phyloP scores from a whole-genome alignment of 2,113 vertebrate species.

The Dromas ardeola region DNA sequence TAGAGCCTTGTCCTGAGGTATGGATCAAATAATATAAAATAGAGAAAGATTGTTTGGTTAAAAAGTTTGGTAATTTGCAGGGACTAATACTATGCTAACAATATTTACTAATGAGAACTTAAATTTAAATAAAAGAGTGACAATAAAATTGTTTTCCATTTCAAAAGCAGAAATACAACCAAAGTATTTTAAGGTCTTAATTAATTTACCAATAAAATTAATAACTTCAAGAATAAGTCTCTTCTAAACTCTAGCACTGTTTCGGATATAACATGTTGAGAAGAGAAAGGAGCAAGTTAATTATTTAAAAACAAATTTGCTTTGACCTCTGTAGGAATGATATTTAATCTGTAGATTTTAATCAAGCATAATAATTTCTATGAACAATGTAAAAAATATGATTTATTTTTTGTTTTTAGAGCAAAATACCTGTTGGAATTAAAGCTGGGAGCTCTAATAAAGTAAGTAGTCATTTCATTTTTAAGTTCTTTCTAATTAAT shows the following conservation, averaged over 20 bases:
- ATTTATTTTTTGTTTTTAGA: slow-evolving; percentile 74
- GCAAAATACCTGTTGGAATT: slow-evolving; percentile 92
- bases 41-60: neutral
- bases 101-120: neutral
- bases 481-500: neutral
- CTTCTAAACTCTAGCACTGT: neutral
- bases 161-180: neutral
- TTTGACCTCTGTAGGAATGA: neutral
- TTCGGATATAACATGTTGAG: neutral
- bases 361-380: neutral
- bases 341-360: neutral
- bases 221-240: neutral
- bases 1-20: slow-evolving; percentile 96
- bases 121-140: neutral
- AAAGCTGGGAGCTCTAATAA: slow-evolving; percentile 95
- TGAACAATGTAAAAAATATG: neutral
- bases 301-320: neutral
- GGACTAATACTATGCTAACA: neutral
- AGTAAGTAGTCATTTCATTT: slow-evolving; percentile 76
- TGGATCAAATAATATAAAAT: slow-evolving; percentile 25
- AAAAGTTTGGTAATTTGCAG: neutral
- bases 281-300: neutral
- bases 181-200: neutral
- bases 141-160: neutral
- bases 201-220: neutral